phyloP scores from a whole-genome alignment of 2,888 invertebrate species.

The Melanchra persicariae region DNA sequence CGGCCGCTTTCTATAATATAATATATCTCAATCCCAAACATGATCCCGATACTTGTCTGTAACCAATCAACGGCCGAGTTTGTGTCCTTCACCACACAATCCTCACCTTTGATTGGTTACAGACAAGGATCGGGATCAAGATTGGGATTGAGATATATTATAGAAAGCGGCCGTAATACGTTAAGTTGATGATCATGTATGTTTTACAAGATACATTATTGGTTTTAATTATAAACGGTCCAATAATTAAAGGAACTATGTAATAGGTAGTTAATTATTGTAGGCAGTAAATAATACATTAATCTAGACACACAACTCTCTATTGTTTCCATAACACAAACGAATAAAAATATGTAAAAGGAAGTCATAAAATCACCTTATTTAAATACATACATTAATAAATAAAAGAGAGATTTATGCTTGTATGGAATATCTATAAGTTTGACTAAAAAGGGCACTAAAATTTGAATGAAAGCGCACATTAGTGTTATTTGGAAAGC shows the following conservation, averaged over 20 bases:
- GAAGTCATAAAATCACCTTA: not conserved
- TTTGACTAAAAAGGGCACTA: slow-evolving; percentile 24
- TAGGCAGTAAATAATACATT: not conserved
- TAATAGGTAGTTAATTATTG: too few species aligned
- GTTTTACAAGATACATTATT: not conserved
- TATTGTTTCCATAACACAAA: not conserved
- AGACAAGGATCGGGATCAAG: too few species aligned
- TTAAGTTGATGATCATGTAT: not conserved
- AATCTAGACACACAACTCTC: not conserved
- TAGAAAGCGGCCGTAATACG: too few species aligned
- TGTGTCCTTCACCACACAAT: too few species aligned
- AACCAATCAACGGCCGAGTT: too few species aligned
- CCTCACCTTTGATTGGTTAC: too few species aligned
- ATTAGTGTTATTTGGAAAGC: slow-evolving; percentile 27
- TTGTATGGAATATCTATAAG: not conserved
- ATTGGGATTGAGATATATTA: too few species aligned
- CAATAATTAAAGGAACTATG: not conserved
- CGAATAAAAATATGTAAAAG: not conserved
- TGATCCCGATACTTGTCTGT: too few species aligned
- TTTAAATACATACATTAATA: not conserved
- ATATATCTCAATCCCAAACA: too few species aligned
- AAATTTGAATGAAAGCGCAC: not conserved
- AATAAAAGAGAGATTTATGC: slow-evolving; percentile 18
- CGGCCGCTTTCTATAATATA: too few species aligned
- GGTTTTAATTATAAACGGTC: not conserved